phyloP scores from a whole-genome alignment of 1,140 invertebrate genomes.

The Aphelenchoides besseyi region DNA sequence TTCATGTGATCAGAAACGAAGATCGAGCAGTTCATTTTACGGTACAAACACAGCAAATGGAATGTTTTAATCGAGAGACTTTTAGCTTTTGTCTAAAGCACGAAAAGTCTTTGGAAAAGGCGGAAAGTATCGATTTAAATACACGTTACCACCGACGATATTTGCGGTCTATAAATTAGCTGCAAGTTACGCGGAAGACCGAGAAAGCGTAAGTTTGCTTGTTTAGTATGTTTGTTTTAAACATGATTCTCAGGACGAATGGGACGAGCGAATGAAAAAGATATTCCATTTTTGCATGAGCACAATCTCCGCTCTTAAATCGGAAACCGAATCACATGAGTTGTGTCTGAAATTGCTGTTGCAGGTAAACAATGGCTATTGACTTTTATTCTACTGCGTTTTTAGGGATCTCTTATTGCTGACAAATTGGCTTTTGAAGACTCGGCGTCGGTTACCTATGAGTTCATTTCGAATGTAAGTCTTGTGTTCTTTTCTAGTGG shows the following conservation, averaged over 20 bases:
- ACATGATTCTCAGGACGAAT: constrained; percentile 70
- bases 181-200: not conserved
- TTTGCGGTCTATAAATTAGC: constrained; percentile 67
- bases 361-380: constrained; percentile 76
- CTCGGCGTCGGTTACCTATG: constrained; percentile 92
- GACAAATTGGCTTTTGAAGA: constrained; percentile 87
- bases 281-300: constrained; percentile 96
- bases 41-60: constrained; percentile 18
- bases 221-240: not conserved
- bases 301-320: constrained; percentile 85
- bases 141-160: constrained; percentile 89
- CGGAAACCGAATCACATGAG: constrained; percentile 79
- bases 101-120: constrained; percentile 83
- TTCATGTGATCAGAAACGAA: constrained; percentile 83
- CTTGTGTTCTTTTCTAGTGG: constrained; percentile 16
- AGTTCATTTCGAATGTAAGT: constrained; percentile 86
- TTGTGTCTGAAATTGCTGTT: constrained; percentile 85
- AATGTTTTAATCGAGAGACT: constrained; percentile 62
- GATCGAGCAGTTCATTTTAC: constrained; percentile 82
- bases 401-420: constrained; percentile 88
- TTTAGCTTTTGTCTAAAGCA: constrained; percentile 69
- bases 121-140: constrained; percentile 79
- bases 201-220: not conserved
- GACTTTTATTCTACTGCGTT: constrained; percentile 14
- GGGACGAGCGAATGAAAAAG: constrained; percentile 96